Evolutionary conservation across 1,140 invertebrate genomes (phyloP).

Genomic region (Choristoneura fumiferana): DNA sequence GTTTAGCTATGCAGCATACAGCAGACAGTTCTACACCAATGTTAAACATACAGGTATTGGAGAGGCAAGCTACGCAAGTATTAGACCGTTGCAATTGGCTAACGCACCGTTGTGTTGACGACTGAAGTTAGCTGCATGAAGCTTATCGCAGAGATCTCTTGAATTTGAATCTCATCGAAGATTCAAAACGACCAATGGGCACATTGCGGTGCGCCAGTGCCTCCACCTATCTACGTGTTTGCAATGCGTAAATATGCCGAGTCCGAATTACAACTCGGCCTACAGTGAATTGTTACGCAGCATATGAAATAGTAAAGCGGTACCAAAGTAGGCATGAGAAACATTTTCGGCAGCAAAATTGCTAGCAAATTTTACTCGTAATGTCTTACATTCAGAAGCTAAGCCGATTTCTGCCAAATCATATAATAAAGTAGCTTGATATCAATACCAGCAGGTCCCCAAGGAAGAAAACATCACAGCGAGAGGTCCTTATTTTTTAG

Average conservation of each 20-base stretch:
- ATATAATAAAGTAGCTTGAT: slow-evolving; percentile 42
- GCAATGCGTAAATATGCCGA: slow-evolving; percentile 53
- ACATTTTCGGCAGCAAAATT: slow-evolving; percentile 38
- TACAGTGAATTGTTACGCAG: slow-evolving; percentile 29
- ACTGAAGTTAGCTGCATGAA: slow-evolving; percentile 39
- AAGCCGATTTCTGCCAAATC: slow-evolving; percentile 47
- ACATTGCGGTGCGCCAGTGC: too few relatives aligned
- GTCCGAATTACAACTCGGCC: slow-evolving; percentile 24
- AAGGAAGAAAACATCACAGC: neutral
- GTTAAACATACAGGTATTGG: too few relatives aligned
- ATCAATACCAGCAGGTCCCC: slow-evolving; percentile 35
- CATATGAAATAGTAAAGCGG: slow-evolving; percentile 26
- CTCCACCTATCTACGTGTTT: slow-evolving; percentile 48
- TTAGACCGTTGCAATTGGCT: slow-evolving; percentile 29
- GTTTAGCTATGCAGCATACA: too few relatives aligned
- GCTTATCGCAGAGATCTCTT: slow-evolving; percentile 23
- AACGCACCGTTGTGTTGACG: slow-evolving; percentile 40
- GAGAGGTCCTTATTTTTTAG: too few relatives aligned
- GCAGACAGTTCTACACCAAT: too few relatives aligned
- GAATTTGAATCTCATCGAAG: slow-evolving; percentile 61
- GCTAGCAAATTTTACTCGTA: slow-evolving; percentile 44
- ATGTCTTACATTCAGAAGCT: slow-evolving; percentile 36
- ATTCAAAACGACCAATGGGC: slow-evolving; percentile 33
- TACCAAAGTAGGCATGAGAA: slow-evolving; percentile 27
- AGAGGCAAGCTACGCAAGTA: too few relatives aligned